Conservation (phyloP, 2,113 vertebrate species). For the Oreotrochilus melanogaster region DNA sequence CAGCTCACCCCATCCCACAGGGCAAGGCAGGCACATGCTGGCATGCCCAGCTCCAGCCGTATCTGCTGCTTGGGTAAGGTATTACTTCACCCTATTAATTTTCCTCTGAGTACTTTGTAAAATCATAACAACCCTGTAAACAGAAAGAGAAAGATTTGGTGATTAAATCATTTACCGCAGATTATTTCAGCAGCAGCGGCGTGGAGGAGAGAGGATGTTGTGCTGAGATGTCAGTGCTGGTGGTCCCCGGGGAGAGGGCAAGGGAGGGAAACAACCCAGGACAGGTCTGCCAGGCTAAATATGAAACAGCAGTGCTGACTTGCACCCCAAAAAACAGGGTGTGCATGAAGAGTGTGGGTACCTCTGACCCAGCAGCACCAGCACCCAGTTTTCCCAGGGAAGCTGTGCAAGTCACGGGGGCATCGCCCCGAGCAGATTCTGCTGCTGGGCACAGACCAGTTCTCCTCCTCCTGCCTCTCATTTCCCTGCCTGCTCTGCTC, state of each 20-base stretch:
- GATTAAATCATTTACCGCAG: not conserved
- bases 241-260: not conserved
- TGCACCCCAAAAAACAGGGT: accelerated
- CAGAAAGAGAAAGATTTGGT: not conserved
- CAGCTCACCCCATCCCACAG: accelerated
- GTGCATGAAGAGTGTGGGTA: not conserved
- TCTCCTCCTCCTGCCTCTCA: not conserved
- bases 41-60: not conserved
- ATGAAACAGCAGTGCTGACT: accelerated
- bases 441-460: not conserved
- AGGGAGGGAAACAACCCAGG: not conserved
- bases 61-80: not conserved
- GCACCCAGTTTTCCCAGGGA: not conserved
- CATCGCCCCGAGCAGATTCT: not conserved
- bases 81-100: not conserved
- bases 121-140: not conserved
- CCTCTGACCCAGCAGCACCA: not conserved
- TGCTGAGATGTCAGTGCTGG: not conserved
- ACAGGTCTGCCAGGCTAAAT: not conserved
- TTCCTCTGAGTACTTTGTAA: not conserved
- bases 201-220: not conserved
- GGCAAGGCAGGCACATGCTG: not conserved
- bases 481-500: not conserved
- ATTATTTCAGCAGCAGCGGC: not conserved
- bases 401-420: not conserved